These are phyloP conservation scores for Falcunculus frontatus DNA, from an alignment of 2,113 vertebrate genomes.

Conservation along the genomic window DNA sequence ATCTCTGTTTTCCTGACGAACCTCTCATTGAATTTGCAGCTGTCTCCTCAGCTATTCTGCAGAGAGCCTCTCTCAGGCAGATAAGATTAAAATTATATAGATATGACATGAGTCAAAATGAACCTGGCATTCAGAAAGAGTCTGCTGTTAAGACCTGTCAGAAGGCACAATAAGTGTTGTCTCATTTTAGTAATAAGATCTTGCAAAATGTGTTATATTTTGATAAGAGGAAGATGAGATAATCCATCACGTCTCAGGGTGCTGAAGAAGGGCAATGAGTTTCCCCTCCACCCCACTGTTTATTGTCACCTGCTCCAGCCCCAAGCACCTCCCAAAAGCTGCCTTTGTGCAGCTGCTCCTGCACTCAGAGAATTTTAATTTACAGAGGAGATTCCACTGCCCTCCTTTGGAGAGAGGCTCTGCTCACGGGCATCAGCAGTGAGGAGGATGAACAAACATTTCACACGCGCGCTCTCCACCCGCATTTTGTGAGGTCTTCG, in stretches of 20 bases:
- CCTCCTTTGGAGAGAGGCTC: not conserved
- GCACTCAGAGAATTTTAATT: not conserved
- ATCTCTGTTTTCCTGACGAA: not conserved
- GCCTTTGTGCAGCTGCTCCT: not conserved
- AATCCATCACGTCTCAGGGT: not conserved
- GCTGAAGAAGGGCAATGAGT: not conserved
- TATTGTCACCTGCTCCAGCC: not conserved
- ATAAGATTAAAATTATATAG: not conserved
- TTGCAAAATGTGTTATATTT: not conserved
- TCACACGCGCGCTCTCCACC: rapidly evolving
- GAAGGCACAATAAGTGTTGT: not conserved
- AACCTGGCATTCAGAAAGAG: not conserved
- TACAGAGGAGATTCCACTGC: not conserved
- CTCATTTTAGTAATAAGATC: not conserved
- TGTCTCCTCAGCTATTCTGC: not conserved
- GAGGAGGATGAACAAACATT: not conserved
- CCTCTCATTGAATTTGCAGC: not conserved
- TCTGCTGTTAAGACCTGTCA: not conserved
- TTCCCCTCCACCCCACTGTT: not conserved
- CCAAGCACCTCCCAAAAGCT: not conserved
- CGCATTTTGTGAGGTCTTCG: not conserved
- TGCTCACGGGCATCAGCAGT: not conserved
- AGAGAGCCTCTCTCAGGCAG: not conserved
- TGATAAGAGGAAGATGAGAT: not conserved
- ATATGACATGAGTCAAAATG: not conserved